phyloP scores from a whole-genome alignment of 2,888 invertebrate species.

The Glaucopsyche alexis region DNA sequence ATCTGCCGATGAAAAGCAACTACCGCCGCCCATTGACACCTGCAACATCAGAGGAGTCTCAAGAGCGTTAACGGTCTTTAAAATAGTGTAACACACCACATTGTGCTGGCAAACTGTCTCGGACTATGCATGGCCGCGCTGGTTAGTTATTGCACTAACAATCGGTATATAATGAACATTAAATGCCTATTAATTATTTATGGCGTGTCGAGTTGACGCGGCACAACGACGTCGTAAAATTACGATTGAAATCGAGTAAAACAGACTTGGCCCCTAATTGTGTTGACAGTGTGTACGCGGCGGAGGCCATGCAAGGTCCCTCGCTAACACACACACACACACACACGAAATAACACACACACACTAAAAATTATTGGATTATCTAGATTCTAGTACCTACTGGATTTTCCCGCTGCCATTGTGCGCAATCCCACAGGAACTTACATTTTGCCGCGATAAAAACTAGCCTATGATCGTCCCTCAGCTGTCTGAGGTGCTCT shows the following conservation, averaged over 20 bases:
- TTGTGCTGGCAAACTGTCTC: too few relatives aligned
- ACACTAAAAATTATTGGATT: background rate
- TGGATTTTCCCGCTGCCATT: too few relatives aligned
- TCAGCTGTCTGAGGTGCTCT: background rate
- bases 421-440: too few relatives aligned
- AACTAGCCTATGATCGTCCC: background rate
- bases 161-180: background rate
- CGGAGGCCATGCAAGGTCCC: conserved; percentile 47
- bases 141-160: background rate
- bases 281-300: conserved; percentile 38
- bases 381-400: too few relatives aligned
- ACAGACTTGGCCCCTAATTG: background rate
- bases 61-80: too few relatives aligned
- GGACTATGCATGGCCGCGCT: background rate
- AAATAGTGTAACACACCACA: too few relatives aligned
- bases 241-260: background rate
- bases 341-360: background rate
- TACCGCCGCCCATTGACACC: too few relatives aligned
- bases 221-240: background rate
- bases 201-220: background rate
- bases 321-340: background rate
- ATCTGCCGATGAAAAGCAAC: too few relatives aligned
- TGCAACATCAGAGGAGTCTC: too few relatives aligned
- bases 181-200: background rate
- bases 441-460: too few relatives aligned